Conservation (phyloP, 2,888 invertebrate species). For the Heliconius aoede region DNA sequence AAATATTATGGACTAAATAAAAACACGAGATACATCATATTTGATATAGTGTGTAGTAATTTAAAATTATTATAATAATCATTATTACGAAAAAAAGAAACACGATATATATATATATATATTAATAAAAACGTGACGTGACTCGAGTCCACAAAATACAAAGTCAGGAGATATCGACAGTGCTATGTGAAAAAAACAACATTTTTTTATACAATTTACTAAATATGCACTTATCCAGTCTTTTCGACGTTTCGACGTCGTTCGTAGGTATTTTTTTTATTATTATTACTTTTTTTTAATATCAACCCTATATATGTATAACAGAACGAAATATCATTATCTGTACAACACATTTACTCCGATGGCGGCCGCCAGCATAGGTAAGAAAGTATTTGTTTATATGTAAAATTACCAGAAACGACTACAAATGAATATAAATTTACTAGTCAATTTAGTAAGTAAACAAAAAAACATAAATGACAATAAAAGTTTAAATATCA, state of each 20-base stretch:
- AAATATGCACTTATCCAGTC: slow-evolving; percentile 52
- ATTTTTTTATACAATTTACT: slow-evolving; percentile 40
- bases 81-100: slow-evolving; percentile 1
- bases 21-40: slow-evolving; percentile 20
- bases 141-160: slow-evolving; percentile 1
- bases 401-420: slow-evolving; percentile 1
- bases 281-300: slow-evolving; percentile 49
- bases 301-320: slow-evolving; percentile 49
- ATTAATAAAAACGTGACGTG: slow-evolving; percentile 2
- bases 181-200: slow-evolving; percentile 24
- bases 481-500: background rate
- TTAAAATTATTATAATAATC: slow-evolving; percentile 3
- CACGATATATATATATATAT: slow-evolving; percentile 4
- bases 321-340: slow-evolving; percentile 53
- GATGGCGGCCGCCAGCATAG: background rate
- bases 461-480: background rate
- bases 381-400: slow-evolving; percentile 1
- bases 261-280: slow-evolving; percentile 10
- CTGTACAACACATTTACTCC: slow-evolving; percentile 55
- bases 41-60: background rate
- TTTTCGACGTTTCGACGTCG: slow-evolving; percentile 52
- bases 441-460: slow-evolving; percentile 9
- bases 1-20: slow-evolving; percentile 24
- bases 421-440: background rate
- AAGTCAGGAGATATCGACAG: slow-evolving; percentile 20